Percentiles rank a stretch among this genome's conserved stretches.
Evolutionary conservation across 2,888 invertebrate species (phyloP).

Genomic region (Yponomeuta malinellus): DNA sequence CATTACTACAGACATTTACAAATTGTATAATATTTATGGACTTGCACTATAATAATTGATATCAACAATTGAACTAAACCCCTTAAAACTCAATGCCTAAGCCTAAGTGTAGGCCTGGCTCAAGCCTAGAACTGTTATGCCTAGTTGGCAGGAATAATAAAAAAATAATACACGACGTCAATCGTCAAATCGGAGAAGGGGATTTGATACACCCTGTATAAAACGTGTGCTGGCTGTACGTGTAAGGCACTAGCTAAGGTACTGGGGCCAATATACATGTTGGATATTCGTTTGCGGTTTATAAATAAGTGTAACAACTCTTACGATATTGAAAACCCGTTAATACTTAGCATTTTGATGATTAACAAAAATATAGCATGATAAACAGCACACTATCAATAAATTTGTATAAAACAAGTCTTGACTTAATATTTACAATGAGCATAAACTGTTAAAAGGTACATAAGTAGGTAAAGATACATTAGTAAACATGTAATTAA

Average conservation of each 20-base stretch:
- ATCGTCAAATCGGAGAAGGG: background rate
- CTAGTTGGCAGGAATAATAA: too few species aligned
- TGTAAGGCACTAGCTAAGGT: background rate
- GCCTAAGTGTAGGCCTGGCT: too few species aligned
- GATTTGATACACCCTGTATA: background rate
- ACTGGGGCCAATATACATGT: background rate
- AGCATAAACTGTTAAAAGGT: background rate
- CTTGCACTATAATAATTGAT: background rate
- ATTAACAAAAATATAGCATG: background rate
- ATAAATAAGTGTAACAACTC: too few species aligned
- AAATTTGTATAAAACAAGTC: background rate
- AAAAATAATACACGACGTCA: too few species aligned
- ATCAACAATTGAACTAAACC: too few species aligned
- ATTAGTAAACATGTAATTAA: background rate
- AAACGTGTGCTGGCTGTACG: background rate
- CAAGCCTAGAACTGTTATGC: too few species aligned
- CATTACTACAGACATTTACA: background rate
- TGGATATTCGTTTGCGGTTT: too few species aligned
- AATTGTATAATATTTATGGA: background rate
- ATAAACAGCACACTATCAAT: background rate
- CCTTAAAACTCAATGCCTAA: too few species aligned
- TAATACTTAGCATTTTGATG: too few species aligned
- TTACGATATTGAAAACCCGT: too few species aligned
- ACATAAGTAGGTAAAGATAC: background rate
- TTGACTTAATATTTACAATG: background rate